Conservation (phyloP, 2,888 invertebrate genomes). For the Alloplasta piceator region DNA sequence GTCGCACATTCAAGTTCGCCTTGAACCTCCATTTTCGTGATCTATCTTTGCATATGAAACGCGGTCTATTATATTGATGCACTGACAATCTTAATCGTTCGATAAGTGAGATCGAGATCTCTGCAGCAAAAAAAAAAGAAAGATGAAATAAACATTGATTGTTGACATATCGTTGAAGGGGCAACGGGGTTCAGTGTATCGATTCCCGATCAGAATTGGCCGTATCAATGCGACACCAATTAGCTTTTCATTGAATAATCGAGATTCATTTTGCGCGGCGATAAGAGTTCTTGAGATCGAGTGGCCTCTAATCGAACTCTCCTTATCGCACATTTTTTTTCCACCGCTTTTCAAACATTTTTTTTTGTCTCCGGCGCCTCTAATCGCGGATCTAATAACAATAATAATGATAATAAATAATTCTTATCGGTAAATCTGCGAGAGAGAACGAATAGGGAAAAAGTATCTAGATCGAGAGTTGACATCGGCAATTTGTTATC, state of each 20-base stretch:
- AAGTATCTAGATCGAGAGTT: too few species aligned
- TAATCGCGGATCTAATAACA: too few species aligned
- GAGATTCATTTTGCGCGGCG: not conserved
- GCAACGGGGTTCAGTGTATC: not conserved
- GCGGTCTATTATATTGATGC: not conserved
- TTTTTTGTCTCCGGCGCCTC: too few species aligned
- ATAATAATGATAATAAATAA: too few species aligned
- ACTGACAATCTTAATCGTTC: not conserved
- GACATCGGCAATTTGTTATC: too few species aligned
- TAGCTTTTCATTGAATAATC: slow-evolving; percentile 6
- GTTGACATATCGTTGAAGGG: not conserved
- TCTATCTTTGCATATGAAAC: slow-evolving; percentile 1
- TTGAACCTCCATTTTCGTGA: slow-evolving; percentile 29
- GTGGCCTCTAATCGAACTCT: not conserved
- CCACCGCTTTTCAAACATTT: too few species aligned
- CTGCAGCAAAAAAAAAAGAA: too few species aligned
- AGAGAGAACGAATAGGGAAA: too few species aligned
- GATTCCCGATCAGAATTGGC: not conserved
- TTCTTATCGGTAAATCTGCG: too few species aligned
- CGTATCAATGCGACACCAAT: not conserved
- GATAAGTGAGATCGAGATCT: not conserved
- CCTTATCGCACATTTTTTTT: not conserved
- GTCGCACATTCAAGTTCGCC: slow-evolving; percentile 20
- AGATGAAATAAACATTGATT: not conserved
- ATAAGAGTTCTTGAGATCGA: not conserved